Evolutionary conservation across 2,888 invertebrate species (phyloP).

Genomic region (Chrysolina americana): DNA sequence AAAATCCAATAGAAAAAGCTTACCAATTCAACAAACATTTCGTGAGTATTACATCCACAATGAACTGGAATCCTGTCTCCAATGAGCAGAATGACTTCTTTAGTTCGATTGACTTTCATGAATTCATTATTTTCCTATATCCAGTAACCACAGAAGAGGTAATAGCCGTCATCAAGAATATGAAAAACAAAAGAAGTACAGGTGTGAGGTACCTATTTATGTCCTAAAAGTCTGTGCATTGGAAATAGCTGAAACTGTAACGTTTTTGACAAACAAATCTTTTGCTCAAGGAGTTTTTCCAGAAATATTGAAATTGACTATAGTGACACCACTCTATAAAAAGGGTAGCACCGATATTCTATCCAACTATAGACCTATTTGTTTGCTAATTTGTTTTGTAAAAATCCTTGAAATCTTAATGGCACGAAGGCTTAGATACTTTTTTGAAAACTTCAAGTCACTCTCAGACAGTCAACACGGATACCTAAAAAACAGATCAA

Average conservation of each 20-base stretch:
- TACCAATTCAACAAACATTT: neutral
- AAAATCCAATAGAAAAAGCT: conserved; percentile 3
- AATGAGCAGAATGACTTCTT: neutral
- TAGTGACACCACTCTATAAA: conserved; percentile 25
- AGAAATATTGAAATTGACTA: conserved; percentile 7
- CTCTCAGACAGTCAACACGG: no score
- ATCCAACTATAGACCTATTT: conserved; percentile 23
- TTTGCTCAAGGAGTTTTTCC: no score
- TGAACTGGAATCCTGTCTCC: neutral
- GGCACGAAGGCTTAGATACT: conserved; percentile 18
- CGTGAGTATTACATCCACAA: conserved; percentile 5
- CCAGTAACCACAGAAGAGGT: conserved; percentile 21
- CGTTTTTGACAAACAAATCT: conserved; percentile 12
- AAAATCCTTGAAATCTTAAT: conserved; percentile 9
- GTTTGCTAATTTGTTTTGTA: neutral
- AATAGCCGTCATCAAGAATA: neutral
- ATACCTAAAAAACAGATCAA: no score
- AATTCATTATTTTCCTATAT: neutral
- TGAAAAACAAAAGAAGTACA: conserved; percentile 27
- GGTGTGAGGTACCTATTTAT: conserved; percentile 18
- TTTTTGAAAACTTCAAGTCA: conserved; percentile 9
- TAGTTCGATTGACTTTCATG: conserved; percentile 5
- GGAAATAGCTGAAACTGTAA: conserved; percentile 7
- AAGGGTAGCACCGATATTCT: conserved; percentile 18
- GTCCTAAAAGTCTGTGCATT: neutral